These are phyloP conservation scores for Lottia scabra DNA, from an alignment of 2,888 invertebrate genomes.

Conservation along the genomic window DNA sequence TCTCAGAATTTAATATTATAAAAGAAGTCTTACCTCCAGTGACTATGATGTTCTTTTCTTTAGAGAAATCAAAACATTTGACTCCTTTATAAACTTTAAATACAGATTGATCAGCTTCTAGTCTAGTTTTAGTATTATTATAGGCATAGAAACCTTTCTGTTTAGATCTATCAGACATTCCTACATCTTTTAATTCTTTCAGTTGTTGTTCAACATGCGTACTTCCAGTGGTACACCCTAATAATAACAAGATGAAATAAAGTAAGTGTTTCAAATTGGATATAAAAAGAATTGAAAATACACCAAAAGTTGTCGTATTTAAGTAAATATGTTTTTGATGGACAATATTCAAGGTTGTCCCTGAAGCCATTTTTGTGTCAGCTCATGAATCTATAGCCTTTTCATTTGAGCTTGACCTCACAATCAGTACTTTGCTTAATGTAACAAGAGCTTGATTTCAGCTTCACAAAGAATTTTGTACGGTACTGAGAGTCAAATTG, in stretches of 20 bases:
- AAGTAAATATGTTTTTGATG: too few relatives aligned
- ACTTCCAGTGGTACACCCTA: constrained; percentile 67
- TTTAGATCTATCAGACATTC: constrained; percentile 36
- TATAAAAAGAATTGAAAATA: not conserved
- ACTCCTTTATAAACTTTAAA: constrained; percentile 70
- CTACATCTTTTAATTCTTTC: constrained; percentile 59
- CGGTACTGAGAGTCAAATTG: too few relatives aligned
- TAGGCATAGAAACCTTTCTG: constrained; percentile 46
- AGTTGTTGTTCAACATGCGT: constrained; percentile 66
- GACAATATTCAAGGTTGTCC: too few relatives aligned
- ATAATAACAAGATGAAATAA: not conserved
- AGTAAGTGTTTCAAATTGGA: not conserved
- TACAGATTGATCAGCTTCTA: constrained; percentile 65
- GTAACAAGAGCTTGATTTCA: too few relatives aligned
- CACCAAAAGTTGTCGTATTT: too few relatives aligned
- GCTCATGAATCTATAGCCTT: too few relatives aligned
- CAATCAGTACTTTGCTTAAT: too few relatives aligned
- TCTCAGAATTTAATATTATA: too few relatives aligned
- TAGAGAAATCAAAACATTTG: constrained; percentile 68
- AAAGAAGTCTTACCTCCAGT: constrained; percentile 62
- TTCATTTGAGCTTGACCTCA: too few relatives aligned
- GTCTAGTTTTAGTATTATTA: constrained; percentile 51
- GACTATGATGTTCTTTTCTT: constrained; percentile 67
- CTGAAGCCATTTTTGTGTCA: too few relatives aligned
- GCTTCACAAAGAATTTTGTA: too few relatives aligned